Conservation (phyloP, 2,797 vertebrate species). For the Rhynchonycteris naso region DNA sequence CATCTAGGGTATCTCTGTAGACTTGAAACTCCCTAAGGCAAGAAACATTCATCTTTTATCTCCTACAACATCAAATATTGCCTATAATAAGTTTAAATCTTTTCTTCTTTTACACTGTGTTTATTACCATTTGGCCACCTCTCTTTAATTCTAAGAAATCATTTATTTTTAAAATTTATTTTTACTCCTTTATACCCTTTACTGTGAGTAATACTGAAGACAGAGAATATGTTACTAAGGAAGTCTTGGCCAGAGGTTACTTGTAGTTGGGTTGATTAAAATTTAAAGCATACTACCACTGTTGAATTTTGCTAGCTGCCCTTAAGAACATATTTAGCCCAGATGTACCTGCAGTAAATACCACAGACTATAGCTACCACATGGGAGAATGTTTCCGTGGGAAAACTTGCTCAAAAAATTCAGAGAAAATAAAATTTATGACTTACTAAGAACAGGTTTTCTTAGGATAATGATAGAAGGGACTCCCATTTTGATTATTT, state of each 20-base stretch:
- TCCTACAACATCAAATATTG: background rate
- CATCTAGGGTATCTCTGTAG: slow-evolving; percentile 16
- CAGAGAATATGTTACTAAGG: slow-evolving; percentile 36
- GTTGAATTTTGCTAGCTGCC: slow-evolving; percentile 17
- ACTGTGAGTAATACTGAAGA: slow-evolving; percentile 44
- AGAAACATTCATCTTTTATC: slow-evolving; percentile 26
- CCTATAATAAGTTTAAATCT: background rate
- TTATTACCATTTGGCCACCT: background rate
- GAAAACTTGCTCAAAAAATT: slow-evolving; percentile 47
- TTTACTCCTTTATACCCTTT: slow-evolving; percentile 26
- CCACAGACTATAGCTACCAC: background rate
- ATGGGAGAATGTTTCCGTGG: slow-evolving; percentile 24
- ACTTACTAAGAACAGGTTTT: background rate
- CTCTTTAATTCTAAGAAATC: background rate
- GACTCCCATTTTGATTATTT: background rate
- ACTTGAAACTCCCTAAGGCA: background rate
- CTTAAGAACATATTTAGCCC: slow-evolving; percentile 25
- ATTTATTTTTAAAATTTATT: slow-evolving; percentile 31
- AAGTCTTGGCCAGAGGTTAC: slow-evolving; percentile 53
- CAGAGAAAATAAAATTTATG: slow-evolving; percentile 49
- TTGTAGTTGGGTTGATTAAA: slow-evolving; percentile 62
- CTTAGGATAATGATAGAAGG: background rate
- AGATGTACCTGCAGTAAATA: slow-evolving; percentile 52
- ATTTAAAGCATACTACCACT: slow-evolving; percentile 56
- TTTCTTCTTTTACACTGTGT: slow-evolving; percentile 25